A percentile compares a stretch with the other conserved stretches of the same genome.
Evolutionary conservation across 2,113 vertebrate genomes (phyloP).

Genomic region (Cheirogaleus medius): DNA sequence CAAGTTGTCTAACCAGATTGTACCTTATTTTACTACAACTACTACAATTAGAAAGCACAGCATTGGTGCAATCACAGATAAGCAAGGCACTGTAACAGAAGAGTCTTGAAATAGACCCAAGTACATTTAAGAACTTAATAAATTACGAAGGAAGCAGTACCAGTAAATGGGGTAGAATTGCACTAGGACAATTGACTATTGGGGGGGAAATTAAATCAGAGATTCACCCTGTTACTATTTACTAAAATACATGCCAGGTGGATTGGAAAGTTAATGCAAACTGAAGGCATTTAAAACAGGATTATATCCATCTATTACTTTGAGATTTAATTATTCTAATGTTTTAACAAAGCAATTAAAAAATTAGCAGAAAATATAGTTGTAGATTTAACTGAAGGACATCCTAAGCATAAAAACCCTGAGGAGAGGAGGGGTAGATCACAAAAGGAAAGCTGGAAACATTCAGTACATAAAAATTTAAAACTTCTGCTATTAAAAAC

Average conservation of each 20-base stretch:
- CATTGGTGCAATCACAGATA: not conserved
- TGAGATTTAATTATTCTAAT: slow-evolving; percentile 64
- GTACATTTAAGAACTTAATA: slow-evolving; percentile 58
- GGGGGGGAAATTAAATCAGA: slow-evolving; percentile 20
- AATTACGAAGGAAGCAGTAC: not conserved
- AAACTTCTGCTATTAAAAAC: slow-evolving; percentile 34
- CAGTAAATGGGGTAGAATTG: slow-evolving; percentile 10
- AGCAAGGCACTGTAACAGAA: not conserved
- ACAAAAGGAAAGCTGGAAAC: slow-evolving; percentile 14
- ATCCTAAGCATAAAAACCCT: slow-evolving; percentile 12
- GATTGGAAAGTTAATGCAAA: slow-evolving; percentile 1
- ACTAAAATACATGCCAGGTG: slow-evolving; percentile 41
- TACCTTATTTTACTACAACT: not conserved
- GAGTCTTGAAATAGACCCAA: slow-evolving; percentile 10
- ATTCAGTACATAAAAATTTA: not conserved
- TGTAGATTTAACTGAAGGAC: slow-evolving; percentile 48
- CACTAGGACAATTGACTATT: slow-evolving; percentile 11
- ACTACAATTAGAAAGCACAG: not conserved
- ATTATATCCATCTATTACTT: not conserved
- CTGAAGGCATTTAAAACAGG: slow-evolving; percentile 22
- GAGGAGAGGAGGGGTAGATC: not conserved
- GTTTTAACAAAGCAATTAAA: slow-evolving; percentile 58
- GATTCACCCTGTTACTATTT: slow-evolving; percentile 22
- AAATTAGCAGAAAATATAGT: not conserved
- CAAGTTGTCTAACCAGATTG: not conserved